phyloP scores from a whole-genome alignment of 2,113 vertebrate species.

The Channa maculata region DNA sequence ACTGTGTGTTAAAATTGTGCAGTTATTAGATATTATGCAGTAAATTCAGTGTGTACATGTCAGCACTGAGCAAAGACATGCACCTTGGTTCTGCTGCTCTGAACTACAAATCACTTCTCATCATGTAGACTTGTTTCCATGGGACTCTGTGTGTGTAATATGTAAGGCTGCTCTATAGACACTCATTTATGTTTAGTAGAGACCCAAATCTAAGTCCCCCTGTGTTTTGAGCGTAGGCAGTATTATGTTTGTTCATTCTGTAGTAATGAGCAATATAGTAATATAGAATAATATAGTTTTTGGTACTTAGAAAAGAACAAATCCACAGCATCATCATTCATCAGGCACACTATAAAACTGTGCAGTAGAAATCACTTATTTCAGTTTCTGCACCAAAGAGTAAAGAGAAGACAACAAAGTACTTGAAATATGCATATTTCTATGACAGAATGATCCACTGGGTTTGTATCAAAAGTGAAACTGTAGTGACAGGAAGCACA shows the following conservation, averaged over 20 bases:
- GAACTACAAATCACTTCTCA: not conserved
- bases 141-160: slow-evolving; percentile 30
- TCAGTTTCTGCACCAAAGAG: slow-evolving; percentile 61
- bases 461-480: no score
- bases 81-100: slow-evolving; percentile 13
- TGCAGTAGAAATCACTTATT: slow-evolving; percentile 11
- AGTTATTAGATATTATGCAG: slow-evolving; percentile 20
- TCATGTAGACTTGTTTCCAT: slow-evolving; percentile 31
- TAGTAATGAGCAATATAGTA: slow-evolving; percentile 27
- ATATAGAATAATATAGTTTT: slow-evolving; percentile 12
- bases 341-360: not conserved
- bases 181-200: slow-evolving; percentile 3
- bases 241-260: slow-evolving; percentile 31
- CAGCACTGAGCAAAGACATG: not conserved
- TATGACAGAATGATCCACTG: not conserved
- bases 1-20: slow-evolving; percentile 37
- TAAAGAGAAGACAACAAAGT: slow-evolving; percentile 22
- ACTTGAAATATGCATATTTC: slow-evolving; percentile 24
- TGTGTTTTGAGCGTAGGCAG: slow-evolving; percentile 27
- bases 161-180: slow-evolving; percentile 42
- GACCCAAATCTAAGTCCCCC: slow-evolving; percentile 8
- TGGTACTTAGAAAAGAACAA: slow-evolving; percentile 17
- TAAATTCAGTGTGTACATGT: not conserved
- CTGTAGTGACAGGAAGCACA: slow-evolving; percentile 11
- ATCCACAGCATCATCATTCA: slow-evolving; percentile 8